Evolutionary conservation across 2,888 invertebrate species (phyloP), one percentile per base, ranked within the genome.

Genomic region (Amphipyra tragopoginis): DNA sequence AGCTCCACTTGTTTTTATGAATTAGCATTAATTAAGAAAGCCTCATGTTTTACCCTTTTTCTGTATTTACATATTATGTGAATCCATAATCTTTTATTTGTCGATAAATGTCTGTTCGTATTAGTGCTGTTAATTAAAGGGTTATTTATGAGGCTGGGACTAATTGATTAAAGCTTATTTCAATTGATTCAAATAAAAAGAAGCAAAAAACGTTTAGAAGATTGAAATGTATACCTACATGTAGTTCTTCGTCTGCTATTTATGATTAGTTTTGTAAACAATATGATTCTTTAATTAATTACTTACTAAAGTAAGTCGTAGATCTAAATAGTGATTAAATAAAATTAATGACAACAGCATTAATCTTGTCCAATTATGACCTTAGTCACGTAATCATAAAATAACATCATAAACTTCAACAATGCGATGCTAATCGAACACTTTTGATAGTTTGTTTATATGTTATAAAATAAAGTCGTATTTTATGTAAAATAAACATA

Each of bases 401-500:
- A 72, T 56, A 43, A 11, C 13, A 75, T 26, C 42, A 52, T 65
- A 54, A 65, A 65, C 38, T 9, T 43, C 21, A 50, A 51, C 45
- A 65, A 76, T 51, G 75, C 56, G 50, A 40, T 9, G 43, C 9
- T 60, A 57, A 61, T 61, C 40, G 42, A 58, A 61, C 3, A 42
- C 8, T 38, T 58, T 57, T 56, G 21, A 65, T 60, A 56, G 51
- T 72, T 48, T 59, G 50, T 64, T 60, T 65, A 21, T 54, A 13
- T 14, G 29, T 14, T 15, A 33, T 51, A 58, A 45, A 71, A 59
- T 55, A 52, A 53, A 56, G 64, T 54, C 15, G 39, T 71, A 48
- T 70, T 57, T 71, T 33, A 71, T 57, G 43, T 57, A 39, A 71
- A 71, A 48, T 49, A 65, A 53, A 71, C 65, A 70, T 49, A 36